These are phyloP conservation scores for Perca fluviatilis DNA, from an alignment of 2,113 vertebrate genomes.

Conservation along the genomic window DNA sequence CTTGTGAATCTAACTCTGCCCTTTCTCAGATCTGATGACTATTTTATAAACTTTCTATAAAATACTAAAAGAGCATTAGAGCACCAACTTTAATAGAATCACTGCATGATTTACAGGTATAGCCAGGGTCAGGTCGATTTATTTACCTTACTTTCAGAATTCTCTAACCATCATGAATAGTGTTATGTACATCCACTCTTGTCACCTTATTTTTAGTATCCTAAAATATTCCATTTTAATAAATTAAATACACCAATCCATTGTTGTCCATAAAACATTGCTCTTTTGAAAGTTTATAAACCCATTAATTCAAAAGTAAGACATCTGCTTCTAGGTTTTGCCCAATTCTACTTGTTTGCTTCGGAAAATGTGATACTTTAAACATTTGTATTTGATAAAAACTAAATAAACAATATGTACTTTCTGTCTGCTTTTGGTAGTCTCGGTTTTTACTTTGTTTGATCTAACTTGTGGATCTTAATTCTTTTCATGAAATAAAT, in stretches of 20 bases:
- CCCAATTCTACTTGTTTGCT: not conserved
- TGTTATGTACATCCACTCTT: not conserved
- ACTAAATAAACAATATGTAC: constrained; percentile 52
- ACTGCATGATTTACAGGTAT: not conserved
- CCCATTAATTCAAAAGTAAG: not conserved
- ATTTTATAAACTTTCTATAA: not conserved
- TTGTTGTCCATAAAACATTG: not conserved
- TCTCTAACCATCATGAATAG: not conserved
- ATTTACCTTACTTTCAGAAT: not conserved
- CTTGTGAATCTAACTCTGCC: not conserved
- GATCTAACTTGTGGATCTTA: constrained; percentile 38
- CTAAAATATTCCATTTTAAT: not conserved
- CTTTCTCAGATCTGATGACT: not conserved
- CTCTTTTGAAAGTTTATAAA: not conserved
- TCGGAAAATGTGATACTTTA: not conserved
- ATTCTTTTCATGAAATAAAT: constrained; percentile 51
- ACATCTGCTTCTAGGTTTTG: not conserved
- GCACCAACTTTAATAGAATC: not conserved
- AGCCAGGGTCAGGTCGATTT: not conserved
- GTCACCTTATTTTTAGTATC: not conserved
- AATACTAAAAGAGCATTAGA: not conserved
- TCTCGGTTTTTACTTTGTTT: constrained; percentile 52
- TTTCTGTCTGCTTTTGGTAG: constrained; percentile 8
- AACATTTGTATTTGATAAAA: constrained; percentile 34
- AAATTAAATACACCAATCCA: not conserved